These are phyloP conservation scores for Sphaerophoria rueppellii DNA, from an alignment of 2,888 invertebrate species.

Conservation along the genomic window DNA sequence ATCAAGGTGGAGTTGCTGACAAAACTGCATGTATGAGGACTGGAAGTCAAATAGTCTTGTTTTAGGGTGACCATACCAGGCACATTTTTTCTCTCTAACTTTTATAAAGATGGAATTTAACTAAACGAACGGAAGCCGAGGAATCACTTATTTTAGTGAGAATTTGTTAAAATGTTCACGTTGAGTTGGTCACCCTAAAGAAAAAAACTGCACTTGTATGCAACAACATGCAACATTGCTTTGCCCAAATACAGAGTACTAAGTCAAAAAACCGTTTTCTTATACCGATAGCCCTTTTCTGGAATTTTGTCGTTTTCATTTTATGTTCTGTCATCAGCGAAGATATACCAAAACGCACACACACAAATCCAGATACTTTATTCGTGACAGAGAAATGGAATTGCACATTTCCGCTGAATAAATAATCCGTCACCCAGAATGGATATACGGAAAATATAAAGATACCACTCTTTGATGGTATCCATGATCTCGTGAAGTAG, in stretches of 20 bases:
- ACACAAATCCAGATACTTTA: slow-evolving; percentile 21
- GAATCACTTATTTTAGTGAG: too few species aligned
- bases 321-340: slow-evolving; percentile 8
- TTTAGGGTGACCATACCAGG: slow-evolving; percentile 12
- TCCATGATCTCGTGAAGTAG: slow-evolving; percentile 11
- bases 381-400: slow-evolving; percentile 71
- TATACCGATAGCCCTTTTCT: slow-evolving; percentile 52
- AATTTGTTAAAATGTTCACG: background rate
- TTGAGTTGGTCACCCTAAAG: slow-evolving; percentile 6
- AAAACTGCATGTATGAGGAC: background rate
- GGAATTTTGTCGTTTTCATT: slow-evolving; percentile 22
- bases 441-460: slow-evolving; percentile 26
- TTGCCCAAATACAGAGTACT: slow-evolving; percentile 55
- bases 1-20: slow-evolving; percentile 43
- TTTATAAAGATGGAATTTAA: too few species aligned
- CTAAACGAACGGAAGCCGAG: too few species aligned
- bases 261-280: slow-evolving; percentile 64
- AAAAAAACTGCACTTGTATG: slow-evolving; percentile 28
- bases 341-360: slow-evolving; percentile 1
- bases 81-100: too few species aligned
- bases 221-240: slow-evolving; percentile 57
- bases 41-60: slow-evolving; percentile 3
- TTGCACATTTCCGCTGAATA: slow-evolving; percentile 71
- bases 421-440: slow-evolving; percentile 69
- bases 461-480: background rate